Evolutionary conservation across 30 jellyfish, hydroid and myxozoan species (phyloP).

Genomic region (Euphysa ruthae): DNA sequence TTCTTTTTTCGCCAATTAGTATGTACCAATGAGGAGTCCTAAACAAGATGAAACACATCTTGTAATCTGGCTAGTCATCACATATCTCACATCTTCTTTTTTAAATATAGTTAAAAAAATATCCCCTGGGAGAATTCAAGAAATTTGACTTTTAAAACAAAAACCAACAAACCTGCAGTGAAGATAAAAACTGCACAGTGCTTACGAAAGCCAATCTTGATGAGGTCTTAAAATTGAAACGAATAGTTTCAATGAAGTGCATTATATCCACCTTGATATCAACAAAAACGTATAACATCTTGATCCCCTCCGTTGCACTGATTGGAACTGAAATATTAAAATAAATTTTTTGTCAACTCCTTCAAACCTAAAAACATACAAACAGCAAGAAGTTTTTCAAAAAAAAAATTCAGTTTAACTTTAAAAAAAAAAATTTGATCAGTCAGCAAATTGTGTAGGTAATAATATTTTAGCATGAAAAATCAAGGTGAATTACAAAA

Average conservation of each 20-base stretch:
- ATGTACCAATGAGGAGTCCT: no score
- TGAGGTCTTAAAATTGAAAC: constrained; percentile 42
- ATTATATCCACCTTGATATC: constrained; percentile 77
- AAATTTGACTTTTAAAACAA: background rate
- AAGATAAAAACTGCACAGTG: constrained; percentile 90
- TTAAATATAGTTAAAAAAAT: background rate
- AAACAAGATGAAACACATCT: no score
- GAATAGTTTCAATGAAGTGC: constrained; percentile 81
- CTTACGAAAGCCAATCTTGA: constrained; percentile 66
- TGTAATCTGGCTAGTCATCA: background rate
- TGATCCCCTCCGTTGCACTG: constrained; percentile 77
- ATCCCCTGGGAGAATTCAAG: no score
- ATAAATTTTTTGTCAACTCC: background rate
- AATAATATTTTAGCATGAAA: no score
- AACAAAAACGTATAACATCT: constrained; percentile 93
- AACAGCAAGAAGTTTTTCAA: no score
- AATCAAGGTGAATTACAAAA: no score
- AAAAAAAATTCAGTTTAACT: no score
- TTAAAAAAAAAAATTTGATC: no score
- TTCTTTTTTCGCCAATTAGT: no score
- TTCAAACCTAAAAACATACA: no score
- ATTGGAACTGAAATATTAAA: constrained; percentile 65
- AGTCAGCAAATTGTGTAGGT: no score
- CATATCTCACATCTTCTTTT: background rate
- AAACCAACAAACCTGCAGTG: constrained; percentile 60